These are phyloP conservation scores for Amphiprion ocellaris DNA, from an alignment of 2,113 vertebrate genomes.

Conservation along the genomic window DNA sequence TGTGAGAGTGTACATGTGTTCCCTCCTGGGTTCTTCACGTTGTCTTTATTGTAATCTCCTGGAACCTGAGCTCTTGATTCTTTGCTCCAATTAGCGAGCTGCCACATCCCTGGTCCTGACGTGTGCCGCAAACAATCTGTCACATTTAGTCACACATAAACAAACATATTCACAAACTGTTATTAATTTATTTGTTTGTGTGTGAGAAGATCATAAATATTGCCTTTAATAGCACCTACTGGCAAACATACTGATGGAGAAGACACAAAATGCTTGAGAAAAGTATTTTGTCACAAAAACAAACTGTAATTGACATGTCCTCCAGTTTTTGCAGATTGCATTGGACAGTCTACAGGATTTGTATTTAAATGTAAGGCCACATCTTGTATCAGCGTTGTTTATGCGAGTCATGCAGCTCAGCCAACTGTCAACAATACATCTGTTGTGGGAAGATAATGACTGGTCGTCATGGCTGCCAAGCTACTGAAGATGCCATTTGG, in stretches of 20 bases:
- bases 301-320: not conserved
- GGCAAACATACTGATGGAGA: not conserved
- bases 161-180: not conserved
- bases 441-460: slow-evolving; percentile 71
- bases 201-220: not conserved
- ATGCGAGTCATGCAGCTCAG: slow-evolving; percentile 28
- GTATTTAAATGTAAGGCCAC: not conserved
- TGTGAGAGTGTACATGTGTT: slow-evolving; percentile 19
- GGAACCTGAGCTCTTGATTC: slow-evolving; percentile 66
- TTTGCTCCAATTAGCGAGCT: slow-evolving; percentile 71
- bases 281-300: not conserved
- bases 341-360: not conserved
- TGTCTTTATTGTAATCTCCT: slow-evolving; percentile 70
- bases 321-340: not conserved
- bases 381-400: slow-evolving; percentile 13
- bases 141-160: slow-evolving; percentile 34
- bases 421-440: slow-evolving; percentile 48
- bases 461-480: slow-evolving; percentile 66
- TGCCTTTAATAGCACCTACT: not conserved
- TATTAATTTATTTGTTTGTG: not conserved
- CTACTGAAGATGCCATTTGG: slow-evolving; percentile 50
- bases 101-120: slow-evolving; percentile 58
- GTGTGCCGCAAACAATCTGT: slow-evolving; percentile 54
- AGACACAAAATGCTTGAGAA: not conserved
- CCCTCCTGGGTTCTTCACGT: slow-evolving; percentile 24